phyloP scores from a whole-genome alignment of 1,140 invertebrate species.

The Dendrolimus kikuchii region DNA sequence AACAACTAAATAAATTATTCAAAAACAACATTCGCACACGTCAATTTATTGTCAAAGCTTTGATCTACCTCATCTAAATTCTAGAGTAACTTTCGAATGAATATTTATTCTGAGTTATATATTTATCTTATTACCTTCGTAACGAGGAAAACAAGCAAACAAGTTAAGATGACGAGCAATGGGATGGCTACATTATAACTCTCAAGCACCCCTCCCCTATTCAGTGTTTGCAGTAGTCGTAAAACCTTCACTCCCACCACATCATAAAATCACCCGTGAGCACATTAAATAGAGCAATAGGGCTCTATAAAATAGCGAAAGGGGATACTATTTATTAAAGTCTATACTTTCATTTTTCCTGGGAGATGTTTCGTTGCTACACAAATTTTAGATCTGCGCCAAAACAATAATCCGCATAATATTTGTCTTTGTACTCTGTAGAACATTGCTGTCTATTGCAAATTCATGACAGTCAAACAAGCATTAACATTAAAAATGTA shows the following conservation, averaged over 20 bases:
- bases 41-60: constrained; percentile 33
- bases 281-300: not conserved
- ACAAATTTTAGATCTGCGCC: no score
- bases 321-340: no score
- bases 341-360: no score
- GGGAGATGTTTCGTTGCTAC: no score
- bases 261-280: constrained; percentile 44
- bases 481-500: no score
- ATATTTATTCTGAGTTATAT: not conserved
- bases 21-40: constrained; percentile 26
- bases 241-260: constrained; percentile 44
- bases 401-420: no score
- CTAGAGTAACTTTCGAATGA: no score
- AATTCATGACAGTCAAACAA: no score
- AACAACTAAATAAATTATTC: constrained; percentile 55
- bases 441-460: no score
- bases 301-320: no score
- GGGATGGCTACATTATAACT: constrained; percentile 21
- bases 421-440: no score
- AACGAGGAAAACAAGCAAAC: constrained; percentile 15
- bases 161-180: constrained; percentile 15
- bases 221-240: constrained; percentile 21
- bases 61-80: constrained; percentile 10
- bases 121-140: constrained; percentile 17
- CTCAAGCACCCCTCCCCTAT: constrained; percentile 18